Evolutionary conservation across 30 jellyfish, hydroid and myxozoan genomes (phyloP), one percentile per base, ranked within the genome.

Genomic region (Catostylus mosaicus): DNA sequence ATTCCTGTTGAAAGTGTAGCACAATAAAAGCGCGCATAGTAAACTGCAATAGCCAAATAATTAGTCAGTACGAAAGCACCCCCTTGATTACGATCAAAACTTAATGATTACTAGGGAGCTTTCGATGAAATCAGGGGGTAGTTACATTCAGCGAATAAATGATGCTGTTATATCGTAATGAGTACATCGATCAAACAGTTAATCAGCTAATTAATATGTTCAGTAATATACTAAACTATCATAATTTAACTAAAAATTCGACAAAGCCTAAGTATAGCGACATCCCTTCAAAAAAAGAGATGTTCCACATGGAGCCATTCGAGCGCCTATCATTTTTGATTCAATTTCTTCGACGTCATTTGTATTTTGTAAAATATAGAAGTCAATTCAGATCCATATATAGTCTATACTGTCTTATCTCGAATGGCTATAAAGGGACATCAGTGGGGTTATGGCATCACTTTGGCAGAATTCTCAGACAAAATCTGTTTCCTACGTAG

Each of bases 181-280:
- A 16, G 71, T 59, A 59, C 38, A 59, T 3, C 38, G 71, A 59
- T 59, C 71, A 59, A 59, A 27, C 36, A 18, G 7, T 24, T 10
- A 59, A 59, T 59, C 71, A 59, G 23, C 71, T 59, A 18, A 27
- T 10, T 59, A 59, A 1, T 1, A 23, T 59, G 71, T 23, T 59
- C 38, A 59, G 71, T 59, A 59, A 59, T 22, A 59, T 59, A 59
- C 71, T 59, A 59, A 59, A 59, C 71, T 3, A 27, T 59, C 5
- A 59, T 59, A 23, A 59, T 59, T 7, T 23, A 52, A n/a, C 67
- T 7, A 7, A 24, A 59, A 27, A 1, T 59, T 37, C 71, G 19
- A 59, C 38, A 59, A n/a, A 59, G 9, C 38, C 38, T 23, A 10
- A 23, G 38, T 18, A 3, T 16, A 59, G 38, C 38, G 5, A 59